Evolutionary conservation across 2,888 invertebrate genomes (phyloP).

Genomic region (Tenthredo notha): DNA sequence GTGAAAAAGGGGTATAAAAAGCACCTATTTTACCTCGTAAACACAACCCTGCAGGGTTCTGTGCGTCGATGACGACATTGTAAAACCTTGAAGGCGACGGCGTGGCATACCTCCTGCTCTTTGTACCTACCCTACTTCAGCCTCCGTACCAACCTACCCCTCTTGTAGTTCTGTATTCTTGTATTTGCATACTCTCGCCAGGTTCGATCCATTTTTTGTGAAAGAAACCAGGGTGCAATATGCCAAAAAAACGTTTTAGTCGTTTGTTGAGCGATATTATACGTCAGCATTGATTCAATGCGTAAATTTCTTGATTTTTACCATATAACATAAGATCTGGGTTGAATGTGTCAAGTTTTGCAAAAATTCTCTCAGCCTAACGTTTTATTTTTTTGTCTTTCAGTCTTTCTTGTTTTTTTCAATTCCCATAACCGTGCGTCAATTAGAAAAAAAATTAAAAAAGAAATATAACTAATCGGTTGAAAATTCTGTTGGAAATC

Average conservation of each 20-base stretch:
- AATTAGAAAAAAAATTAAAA: neutral
- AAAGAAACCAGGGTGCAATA: neutral
- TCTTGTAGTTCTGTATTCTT: neutral
- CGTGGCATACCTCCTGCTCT: neutral
- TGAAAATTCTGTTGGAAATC: neutral
- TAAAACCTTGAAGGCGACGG: conserved; percentile 1
- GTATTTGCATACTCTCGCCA: conserved; percentile 20
- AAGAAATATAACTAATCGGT: neutral
- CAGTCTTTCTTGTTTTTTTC: neutral
- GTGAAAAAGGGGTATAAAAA: conserved; percentile 41
- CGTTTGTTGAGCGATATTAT: neutral
- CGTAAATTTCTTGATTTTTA: neutral
- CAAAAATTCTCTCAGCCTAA: neutral
- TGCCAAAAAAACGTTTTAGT: too few species aligned
- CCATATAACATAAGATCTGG: too few species aligned
- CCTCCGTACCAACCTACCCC: neutral
- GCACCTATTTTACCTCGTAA: conserved; percentile 8
- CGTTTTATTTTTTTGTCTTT: neutral
- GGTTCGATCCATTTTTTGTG: neutral
- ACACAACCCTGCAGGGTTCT: neutral
- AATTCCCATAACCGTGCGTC: neutral
- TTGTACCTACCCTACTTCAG: neutral
- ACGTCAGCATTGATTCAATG: too few species aligned
- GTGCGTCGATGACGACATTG: conserved; percentile 18
- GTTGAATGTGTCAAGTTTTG: neutral